Evolutionary conservation across 2,797 vertebrate genomes (phyloP).

Genomic region (Pterois miles): DNA sequence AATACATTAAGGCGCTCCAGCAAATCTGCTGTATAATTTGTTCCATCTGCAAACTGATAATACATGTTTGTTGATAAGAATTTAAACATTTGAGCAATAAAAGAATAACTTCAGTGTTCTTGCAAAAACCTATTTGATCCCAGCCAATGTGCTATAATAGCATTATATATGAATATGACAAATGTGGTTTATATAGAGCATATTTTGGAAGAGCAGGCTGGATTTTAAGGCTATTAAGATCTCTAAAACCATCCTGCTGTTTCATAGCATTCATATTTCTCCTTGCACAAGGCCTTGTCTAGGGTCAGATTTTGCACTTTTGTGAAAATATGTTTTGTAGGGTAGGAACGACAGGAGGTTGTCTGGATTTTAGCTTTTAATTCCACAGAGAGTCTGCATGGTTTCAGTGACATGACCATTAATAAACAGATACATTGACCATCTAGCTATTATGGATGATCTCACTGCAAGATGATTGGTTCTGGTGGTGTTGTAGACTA

Average conservation of each 20-base stretch:
- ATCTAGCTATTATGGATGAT: neutral
- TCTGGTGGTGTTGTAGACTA: conserved; percentile 4
- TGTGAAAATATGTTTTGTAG: neutral
- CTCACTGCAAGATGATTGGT: neutral
- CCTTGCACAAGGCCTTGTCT: neutral
- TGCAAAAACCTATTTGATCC: neutral
- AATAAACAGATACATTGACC: neutral
- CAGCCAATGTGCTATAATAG: neutral
- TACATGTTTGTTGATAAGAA: neutral
- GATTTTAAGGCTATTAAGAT: neutral
- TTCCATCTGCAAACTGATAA: neutral
- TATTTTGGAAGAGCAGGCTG: conserved; percentile 18
- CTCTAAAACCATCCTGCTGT: conserved; percentile 9
- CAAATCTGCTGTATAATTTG: too few species aligned
- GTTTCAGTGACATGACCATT: neutral
- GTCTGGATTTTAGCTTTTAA: neutral
- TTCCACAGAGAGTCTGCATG: neutral
- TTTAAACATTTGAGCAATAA: neutral
- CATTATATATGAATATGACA: conserved; percentile 13
- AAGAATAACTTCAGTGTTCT: neutral
- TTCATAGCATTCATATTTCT: neutral
- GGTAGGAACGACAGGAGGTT: neutral
- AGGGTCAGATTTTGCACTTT: neutral
- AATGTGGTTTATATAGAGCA: neutral
- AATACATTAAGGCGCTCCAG: neutral